These are phyloP conservation scores for Copsychus sechellarum DNA, from an alignment of 2,113 vertebrate species.

Conservation along the genomic window DNA sequence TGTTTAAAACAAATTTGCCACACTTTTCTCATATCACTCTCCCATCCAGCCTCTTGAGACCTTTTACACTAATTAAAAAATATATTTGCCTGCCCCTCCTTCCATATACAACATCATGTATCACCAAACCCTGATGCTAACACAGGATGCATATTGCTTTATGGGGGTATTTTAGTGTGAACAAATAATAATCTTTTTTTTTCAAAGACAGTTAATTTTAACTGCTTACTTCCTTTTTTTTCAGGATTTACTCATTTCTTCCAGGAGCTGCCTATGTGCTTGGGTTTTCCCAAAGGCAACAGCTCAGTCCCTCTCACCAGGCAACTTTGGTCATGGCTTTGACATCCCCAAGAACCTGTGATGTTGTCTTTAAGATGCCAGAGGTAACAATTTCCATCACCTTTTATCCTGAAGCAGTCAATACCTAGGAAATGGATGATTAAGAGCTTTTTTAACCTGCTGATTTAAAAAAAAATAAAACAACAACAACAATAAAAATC, in stretches of 20 bases:
- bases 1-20: background rate
- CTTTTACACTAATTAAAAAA: background rate
- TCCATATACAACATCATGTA: background rate
- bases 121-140: background rate
- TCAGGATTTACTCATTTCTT: slow-evolving; percentile 72
- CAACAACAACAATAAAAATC: background rate
- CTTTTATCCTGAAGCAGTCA: background rate
- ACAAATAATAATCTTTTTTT: background rate
- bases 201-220: background rate
- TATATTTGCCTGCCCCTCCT: background rate
- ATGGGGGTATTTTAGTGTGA: background rate
- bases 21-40: background rate
- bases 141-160: background rate
- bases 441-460: background rate
- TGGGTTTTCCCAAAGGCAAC: slow-evolving; percentile 55
- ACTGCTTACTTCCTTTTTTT: background rate
- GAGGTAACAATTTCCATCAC: slow-evolving; percentile 44
- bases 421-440: background rate
- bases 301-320: slow-evolving; percentile 57
- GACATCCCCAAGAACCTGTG: slow-evolving; percentile 67
- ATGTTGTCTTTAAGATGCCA: slow-evolving; percentile 73
- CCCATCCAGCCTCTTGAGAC: background rate
- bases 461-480: no score
- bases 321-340: slow-evolving; percentile 70
- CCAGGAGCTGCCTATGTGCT: slow-evolving; percentile 30